Conservation (phyloP, 2,113 vertebrate genomes). For the Albula glossodonta region DNA sequence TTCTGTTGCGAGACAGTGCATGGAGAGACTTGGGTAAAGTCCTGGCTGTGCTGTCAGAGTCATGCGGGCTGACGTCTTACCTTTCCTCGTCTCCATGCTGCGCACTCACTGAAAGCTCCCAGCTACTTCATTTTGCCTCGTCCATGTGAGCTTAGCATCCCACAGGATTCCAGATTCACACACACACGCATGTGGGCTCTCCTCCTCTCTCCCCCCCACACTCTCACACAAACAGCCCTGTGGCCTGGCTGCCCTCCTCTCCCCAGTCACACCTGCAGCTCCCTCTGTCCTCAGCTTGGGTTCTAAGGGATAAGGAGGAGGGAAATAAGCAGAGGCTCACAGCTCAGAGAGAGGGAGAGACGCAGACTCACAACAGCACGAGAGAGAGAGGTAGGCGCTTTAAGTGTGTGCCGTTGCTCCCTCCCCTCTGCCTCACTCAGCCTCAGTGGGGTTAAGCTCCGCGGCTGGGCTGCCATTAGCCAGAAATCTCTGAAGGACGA, state of each 20-base stretch:
- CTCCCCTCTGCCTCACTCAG: background rate
- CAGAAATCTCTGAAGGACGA: slow-evolving; percentile 51
- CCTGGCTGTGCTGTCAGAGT: background rate
- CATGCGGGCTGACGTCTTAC: slow-evolving; percentile 38
- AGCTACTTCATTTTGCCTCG: slow-evolving; percentile 27
- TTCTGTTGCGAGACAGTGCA: too few relatives aligned
- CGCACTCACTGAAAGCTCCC: background rate
- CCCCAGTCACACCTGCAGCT: slow-evolving; percentile 1
- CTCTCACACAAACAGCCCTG: background rate
- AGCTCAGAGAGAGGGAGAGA: slow-evolving; percentile 19
- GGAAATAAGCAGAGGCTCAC: too few relatives aligned
- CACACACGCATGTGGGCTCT: background rate
- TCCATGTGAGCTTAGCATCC: slow-evolving; percentile 29
- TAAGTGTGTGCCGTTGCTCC: slow-evolving; percentile 4
- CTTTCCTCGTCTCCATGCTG: slow-evolving; percentile 45
- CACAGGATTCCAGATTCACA: slow-evolving; percentile 18
- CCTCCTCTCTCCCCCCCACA: too few relatives aligned
- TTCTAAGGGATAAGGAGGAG: background rate
- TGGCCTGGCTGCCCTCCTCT: background rate
- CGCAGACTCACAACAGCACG: background rate
- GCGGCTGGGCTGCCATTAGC: slow-evolving; percentile 54
- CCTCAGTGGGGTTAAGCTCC: slow-evolving; percentile 47
- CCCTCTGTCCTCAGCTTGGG: background rate
- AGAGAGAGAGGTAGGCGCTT: slow-evolving; percentile 2
- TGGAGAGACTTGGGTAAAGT: too few relatives aligned